phyloP scores from a whole-genome alignment of 2,113 vertebrate genomes.

The Zootoca vivipara region DNA sequence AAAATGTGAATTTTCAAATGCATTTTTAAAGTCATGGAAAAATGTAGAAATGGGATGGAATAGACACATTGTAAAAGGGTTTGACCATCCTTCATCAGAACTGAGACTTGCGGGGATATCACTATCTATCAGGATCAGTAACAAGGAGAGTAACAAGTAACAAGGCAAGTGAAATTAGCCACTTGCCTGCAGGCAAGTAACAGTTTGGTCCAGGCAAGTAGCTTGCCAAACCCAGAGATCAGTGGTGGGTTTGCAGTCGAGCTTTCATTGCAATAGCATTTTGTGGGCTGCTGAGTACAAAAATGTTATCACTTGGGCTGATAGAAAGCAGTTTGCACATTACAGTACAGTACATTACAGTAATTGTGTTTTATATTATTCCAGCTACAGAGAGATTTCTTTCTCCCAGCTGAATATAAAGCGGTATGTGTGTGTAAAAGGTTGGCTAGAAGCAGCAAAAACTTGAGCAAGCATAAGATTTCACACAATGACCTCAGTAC shows the following conservation, averaged over 20 bases:
- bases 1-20: neutral
- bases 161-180: neutral
- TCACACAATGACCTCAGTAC: neutral
- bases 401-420: slow-evolving; percentile 15
- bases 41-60: neutral
- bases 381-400: neutral
- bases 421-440: neutral
- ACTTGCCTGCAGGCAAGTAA: neutral
- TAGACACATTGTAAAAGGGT: neutral
- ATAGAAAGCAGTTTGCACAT: neutral
- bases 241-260: neutral
- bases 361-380: neutral
- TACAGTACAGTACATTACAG: neutral
- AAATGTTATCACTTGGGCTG: neutral
- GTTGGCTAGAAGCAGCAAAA: neutral
- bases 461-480: neutral
- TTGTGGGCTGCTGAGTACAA: neutral
- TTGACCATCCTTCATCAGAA: neutral
- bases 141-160: neutral
- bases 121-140: neutral
- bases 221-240: neutral
- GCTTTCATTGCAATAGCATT: neutral
- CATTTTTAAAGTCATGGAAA: neutral
- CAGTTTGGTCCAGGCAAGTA: neutral
- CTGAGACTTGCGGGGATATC: neutral